Base-by-base conservation (phyloP, 2,113 vertebrate genomes). In the Odontesthes bonariensis region DNA sequence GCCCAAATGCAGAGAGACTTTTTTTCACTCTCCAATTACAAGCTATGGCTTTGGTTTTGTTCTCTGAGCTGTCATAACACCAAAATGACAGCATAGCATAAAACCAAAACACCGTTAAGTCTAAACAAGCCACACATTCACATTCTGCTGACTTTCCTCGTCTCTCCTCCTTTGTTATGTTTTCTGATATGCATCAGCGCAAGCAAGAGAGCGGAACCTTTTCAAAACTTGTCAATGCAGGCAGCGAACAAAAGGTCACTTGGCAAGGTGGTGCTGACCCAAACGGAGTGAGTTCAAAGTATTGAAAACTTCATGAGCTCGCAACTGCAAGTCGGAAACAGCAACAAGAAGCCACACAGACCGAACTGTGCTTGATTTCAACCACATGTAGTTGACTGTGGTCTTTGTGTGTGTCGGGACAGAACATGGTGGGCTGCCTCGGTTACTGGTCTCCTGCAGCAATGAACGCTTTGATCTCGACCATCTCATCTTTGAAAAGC, bases 391-490 rank as follows among this genome's bases (percentile, higher is more conserved):
- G 49, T 23, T 55, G 65, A 38, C 59, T 52, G 68, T 38, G 85
- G 56, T 68, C 63, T 82, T 58, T 0, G 11, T 60, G 27, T 55
- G 64, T 22, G 38, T 54, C 2, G 57, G 57, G 63, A 77, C 60
- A 69, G 82, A 85, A 86, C 75, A 83, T 81, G 75, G 60, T 54
- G 75, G 86, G 49, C 84, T 64, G 78, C 57, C 75, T 73, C 35
- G 54, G 31, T 78, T 80, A 38, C 68, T 35, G 65, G 73, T 73
- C 47, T 84, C 76, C 75, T 65, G 65, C 81, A 77, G 73, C 6
- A 35, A 72, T 3, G 27, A 11, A 40, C 57, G 62, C 86, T 92
- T 89, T 89, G 83, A 92, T 90, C 84, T 84, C 57, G 5, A 54
- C 32, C n/a, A 7, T 49, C 71, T 77, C 22, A 38, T 76, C 75